Conservation (phyloP, 1,140 invertebrate species). For the Phortica variegata region DNA sequence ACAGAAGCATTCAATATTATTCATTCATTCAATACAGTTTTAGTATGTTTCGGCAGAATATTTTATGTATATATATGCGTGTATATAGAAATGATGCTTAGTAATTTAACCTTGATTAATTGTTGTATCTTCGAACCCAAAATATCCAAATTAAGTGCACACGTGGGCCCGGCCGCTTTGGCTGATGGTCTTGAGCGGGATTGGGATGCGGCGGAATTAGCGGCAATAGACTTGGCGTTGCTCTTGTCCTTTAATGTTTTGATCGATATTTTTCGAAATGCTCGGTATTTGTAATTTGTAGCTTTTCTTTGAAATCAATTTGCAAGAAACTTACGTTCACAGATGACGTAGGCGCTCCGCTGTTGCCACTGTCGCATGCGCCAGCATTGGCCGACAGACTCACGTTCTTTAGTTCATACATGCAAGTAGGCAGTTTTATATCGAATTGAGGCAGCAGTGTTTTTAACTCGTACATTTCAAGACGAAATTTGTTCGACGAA, state of each 20-base stretch:
- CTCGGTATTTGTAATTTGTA: too few relatives aligned
- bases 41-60: too few relatives aligned
- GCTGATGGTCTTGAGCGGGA: too few relatives aligned
- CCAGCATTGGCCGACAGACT: constrained; percentile 20
- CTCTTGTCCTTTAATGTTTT: too few relatives aligned
- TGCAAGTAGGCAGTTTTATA: constrained; percentile 49
- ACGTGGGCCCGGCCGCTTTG: constrained; percentile 27
- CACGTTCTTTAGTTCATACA: constrained; percentile 51
- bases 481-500: constrained; percentile 2
- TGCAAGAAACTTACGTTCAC: neutral
- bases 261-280: too few relatives aligned
- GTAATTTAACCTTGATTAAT: constrained; percentile 49
- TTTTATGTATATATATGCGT: too few relatives aligned
- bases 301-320: neutral
- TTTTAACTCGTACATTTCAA: constrained; percentile 52
- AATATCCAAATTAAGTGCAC: constrained; percentile 53
- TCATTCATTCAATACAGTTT: constrained; percentile 3
- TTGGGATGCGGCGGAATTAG: too few relatives aligned
- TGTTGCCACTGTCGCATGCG: constrained; percentile 20
- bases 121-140: constrained; percentile 51
- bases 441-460: constrained; percentile 51
- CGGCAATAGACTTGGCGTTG: too few relatives aligned
- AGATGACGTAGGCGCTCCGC: constrained; percentile 18
- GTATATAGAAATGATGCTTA: constrained; percentile 3
- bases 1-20: too few relatives aligned